Percentiles rank a stretch among this genome's conserved stretches.
Conservation (phyloP, 2,888 invertebrate species). For the Nomada flava region DNA sequence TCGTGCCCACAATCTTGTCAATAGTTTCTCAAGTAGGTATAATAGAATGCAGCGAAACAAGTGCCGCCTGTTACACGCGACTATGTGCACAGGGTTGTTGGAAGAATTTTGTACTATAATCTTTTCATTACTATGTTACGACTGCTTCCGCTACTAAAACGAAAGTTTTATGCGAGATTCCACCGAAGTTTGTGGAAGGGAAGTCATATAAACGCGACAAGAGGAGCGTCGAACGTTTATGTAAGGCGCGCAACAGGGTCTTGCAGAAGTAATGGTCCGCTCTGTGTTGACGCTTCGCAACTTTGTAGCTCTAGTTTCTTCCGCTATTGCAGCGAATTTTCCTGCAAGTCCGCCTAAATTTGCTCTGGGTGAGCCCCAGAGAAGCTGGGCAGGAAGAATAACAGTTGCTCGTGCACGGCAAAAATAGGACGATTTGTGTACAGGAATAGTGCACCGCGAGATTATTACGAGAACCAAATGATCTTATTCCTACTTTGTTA, state of each 20-base stretch:
- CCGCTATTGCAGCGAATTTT: not conserved
- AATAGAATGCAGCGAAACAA: not conserved
- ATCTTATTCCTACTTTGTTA: conserved; percentile 26
- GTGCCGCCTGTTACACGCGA: not conserved
- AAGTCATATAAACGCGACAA: conserved; percentile 25
- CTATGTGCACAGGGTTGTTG: not conserved
- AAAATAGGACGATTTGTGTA: not conserved
- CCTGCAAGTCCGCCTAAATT: not conserved
- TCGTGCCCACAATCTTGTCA: too few species aligned
- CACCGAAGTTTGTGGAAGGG: conserved; percentile 1
- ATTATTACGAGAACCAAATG: conserved; percentile 9
- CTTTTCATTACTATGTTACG: conserved; percentile 25
- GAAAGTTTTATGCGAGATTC: conserved; percentile 6
- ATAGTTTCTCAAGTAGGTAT: not conserved
- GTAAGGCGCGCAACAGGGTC: not conserved
- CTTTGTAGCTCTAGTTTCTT: not conserved
- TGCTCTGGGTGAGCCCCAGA: not conserved
- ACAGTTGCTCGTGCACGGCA: not conserved
- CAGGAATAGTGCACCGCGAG: not conserved
- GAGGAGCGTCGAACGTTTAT: not conserved
- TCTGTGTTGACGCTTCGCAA: not conserved
- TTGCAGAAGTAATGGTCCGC: not conserved
- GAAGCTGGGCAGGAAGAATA: not conserved
- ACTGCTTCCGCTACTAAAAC: conserved; percentile 26
- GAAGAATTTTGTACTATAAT: not conserved